Conservation (phyloP, 2,797 vertebrate species). For the Natrix natrix region DNA sequence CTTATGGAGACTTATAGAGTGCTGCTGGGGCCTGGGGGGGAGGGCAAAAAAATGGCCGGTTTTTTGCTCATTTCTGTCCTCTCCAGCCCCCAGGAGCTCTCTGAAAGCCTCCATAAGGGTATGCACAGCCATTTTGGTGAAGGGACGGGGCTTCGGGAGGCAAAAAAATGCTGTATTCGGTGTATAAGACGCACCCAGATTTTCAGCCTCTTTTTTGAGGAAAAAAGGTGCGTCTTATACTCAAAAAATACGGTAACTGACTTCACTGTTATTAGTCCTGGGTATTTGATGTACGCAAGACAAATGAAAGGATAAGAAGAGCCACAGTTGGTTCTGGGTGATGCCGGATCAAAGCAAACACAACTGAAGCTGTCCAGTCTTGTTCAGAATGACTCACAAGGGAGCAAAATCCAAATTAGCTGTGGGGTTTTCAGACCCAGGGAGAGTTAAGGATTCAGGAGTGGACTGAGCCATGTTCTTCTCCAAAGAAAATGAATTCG, state of each 20-base stretch:
- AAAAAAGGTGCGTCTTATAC: too few species aligned
- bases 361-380: slow-evolving; percentile 42
- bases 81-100: too few species aligned
- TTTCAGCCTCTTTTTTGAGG: too few species aligned
- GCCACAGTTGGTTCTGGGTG: slow-evolving; percentile 7
- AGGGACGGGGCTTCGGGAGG: too few species aligned
- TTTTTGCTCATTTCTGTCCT: too few species aligned
- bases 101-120: too few species aligned
- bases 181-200: too few species aligned
- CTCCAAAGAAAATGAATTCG: slow-evolving; percentile 62
- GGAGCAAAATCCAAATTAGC: slow-evolving; percentile 48
- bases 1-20: too few species aligned
- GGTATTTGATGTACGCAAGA: slow-evolving; percentile 11
- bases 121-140: too few species aligned
- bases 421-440: slow-evolving; percentile 51
- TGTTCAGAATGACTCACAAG: slow-evolving; percentile 50
- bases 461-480: slow-evolving; percentile 58
- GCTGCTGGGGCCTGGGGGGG: too few species aligned
- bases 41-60: too few species aligned
- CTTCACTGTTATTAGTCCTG: slow-evolving; percentile 2
- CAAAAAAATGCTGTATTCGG: too few species aligned
- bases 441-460: slow-evolving; percentile 51
- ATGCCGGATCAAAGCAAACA: slow-evolving; percentile 45
- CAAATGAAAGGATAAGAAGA: slow-evolving; percentile 19
- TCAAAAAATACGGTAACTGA: neutral